Percentiles rank a stretch among this genome's conserved stretches.
phyloP scores from a whole-genome alignment of 2,113 vertebrate genomes.

The Dasyprocta punctata region DNA sequence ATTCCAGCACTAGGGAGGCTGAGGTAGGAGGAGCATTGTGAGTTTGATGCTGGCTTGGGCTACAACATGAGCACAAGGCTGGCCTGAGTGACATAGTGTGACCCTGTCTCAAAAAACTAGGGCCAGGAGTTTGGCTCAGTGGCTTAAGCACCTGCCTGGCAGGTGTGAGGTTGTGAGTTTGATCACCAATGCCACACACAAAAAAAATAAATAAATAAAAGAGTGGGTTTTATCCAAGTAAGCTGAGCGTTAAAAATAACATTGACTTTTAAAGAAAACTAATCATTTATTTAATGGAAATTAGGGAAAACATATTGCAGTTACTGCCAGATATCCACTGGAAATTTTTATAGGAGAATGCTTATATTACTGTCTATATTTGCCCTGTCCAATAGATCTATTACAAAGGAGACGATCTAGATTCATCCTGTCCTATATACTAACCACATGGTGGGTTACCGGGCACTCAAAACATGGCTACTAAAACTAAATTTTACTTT shows the following conservation, averaged over 20 bases:
- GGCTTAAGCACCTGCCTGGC: too few relatives aligned
- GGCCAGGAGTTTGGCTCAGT: too few relatives aligned
- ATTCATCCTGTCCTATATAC: background rate
- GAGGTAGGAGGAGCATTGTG: too few relatives aligned
- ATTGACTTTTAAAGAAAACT: conserved; percentile 15
- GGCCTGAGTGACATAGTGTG: too few relatives aligned
- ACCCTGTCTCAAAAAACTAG: too few relatives aligned
- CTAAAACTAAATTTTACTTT: background rate
- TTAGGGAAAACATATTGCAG: background rate
- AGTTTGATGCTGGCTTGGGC: too few relatives aligned
- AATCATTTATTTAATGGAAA: conserved; percentile 17
- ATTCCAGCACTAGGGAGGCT: too few relatives aligned
- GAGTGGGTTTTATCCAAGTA: background rate
- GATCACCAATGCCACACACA: too few relatives aligned
- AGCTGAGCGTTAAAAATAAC: conserved; percentile 17
- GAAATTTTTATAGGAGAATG: background rate
- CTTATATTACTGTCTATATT: background rate
- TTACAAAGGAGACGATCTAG: background rate
- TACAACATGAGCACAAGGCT: too few relatives aligned
- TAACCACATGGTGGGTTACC: background rate
- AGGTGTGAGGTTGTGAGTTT: too few relatives aligned
- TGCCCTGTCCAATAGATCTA: background rate
- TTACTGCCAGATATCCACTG: background rate
- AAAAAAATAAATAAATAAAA: too few relatives aligned
- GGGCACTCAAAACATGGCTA: background rate